These are phyloP conservation scores for Synanthedon andrenaeformis DNA, from an alignment of 2,888 invertebrate species.

Conservation along the genomic window DNA sequence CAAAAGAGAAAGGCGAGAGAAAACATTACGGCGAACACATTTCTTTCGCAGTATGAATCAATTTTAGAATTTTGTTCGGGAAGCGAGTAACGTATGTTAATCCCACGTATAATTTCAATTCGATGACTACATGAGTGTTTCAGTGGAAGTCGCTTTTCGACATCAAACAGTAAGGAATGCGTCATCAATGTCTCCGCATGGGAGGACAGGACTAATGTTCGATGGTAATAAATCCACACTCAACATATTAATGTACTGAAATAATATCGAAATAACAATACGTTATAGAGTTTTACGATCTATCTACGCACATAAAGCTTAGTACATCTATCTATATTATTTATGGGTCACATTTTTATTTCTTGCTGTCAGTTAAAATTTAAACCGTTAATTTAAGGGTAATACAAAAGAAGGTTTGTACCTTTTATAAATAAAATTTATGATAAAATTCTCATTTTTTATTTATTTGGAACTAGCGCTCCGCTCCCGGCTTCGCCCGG, in stretches of 20 bases:
- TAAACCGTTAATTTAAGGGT: no score
- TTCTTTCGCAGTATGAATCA: background rate
- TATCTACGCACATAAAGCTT: background rate
- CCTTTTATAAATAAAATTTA: no score
- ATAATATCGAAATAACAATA: background rate
- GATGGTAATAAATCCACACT: slow-evolving; percentile 16
- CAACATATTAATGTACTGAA: background rate
- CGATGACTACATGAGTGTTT: background rate
- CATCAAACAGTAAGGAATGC: slow-evolving; percentile 23
- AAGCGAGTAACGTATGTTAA: background rate
- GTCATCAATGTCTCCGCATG: slow-evolving; percentile 32
- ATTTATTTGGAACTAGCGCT: no score
- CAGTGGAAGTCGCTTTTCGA: slow-evolving; percentile 11
- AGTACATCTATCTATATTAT: no score
- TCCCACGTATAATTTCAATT: background rate
- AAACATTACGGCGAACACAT: background rate
- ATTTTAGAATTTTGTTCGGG: background rate
- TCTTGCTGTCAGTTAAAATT: no score
- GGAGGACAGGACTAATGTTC: slow-evolving; percentile 19
- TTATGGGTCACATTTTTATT: no score
- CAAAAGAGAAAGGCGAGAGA: no score
- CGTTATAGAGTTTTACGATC: background rate
- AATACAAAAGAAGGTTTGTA: no score
- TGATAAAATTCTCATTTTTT: no score
- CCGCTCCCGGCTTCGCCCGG: no score